Conservation (phyloP, 2,797 vertebrate species). For the Intellagama lesueurii region DNA sequence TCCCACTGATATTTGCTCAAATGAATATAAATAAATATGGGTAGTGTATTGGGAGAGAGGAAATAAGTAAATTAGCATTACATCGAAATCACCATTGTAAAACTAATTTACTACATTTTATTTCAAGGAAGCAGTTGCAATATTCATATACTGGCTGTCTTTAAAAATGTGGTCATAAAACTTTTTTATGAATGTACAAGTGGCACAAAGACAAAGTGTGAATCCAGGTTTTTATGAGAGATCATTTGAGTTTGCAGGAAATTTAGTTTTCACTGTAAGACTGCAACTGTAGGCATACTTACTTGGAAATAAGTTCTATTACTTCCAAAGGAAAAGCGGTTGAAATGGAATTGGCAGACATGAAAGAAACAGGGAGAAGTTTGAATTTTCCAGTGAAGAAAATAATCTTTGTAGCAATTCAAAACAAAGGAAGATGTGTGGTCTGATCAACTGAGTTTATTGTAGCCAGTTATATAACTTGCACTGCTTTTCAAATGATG, state of each 20-base stretch:
- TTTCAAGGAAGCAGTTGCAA: constrained; percentile 44
- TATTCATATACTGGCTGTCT: constrained; percentile 54
- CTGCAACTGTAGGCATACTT: background rate
- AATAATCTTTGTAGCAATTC: background rate
- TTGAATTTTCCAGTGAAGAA: background rate
- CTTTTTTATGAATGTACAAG: constrained; percentile 61
- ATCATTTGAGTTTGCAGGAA: constrained; percentile 63
- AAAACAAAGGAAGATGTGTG: background rate
- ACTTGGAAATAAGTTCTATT: background rate
- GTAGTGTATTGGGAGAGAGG: background rate
- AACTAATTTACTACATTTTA: constrained; percentile 37
- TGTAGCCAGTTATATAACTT: background rate
- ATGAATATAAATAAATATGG: constrained; percentile 21
- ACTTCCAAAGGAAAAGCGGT: background rate
- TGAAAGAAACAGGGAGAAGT: background rate
- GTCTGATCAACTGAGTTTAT: background rate
- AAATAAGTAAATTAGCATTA: constrained; percentile 34
- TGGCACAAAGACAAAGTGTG: constrained; percentile 64
- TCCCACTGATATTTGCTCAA: constrained; percentile 28
- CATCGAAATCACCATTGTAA: constrained; percentile 34
- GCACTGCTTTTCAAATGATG: background rate
- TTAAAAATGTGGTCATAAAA: constrained; percentile 73
- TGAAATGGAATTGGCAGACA: background rate
- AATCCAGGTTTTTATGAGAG: constrained; percentile 70
- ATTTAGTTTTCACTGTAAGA: constrained; percentile 63